A percentile compares a stretch with the other conserved stretches of the same genome.
These are phyloP conservation scores for Cheumatopsyche charites DNA, from an alignment of 1,140 invertebrate genomes.

Conservation along the genomic window DNA sequence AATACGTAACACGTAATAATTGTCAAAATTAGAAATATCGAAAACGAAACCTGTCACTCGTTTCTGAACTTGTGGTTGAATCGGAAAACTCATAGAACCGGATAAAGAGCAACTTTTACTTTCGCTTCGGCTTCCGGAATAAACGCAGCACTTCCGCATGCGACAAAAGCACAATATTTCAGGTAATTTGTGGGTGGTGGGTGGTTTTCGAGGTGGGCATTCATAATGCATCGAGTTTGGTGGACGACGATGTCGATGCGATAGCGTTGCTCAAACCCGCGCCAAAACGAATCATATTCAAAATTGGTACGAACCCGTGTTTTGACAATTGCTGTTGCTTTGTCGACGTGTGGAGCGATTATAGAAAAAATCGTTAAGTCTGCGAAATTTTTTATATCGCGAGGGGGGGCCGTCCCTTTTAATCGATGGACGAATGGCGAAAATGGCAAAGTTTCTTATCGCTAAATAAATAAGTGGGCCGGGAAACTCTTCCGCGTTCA, in stretches of 20 bases:
- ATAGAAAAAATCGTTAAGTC: too few species aligned
- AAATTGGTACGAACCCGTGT: too few species aligned
- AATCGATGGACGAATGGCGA: neutral
- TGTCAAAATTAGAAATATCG: neutral
- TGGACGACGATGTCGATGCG: conserved; percentile 28
- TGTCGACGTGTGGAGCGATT: too few species aligned
- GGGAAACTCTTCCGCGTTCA: neutral
- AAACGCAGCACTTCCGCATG: conserved; percentile 34
- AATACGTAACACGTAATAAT: neutral
- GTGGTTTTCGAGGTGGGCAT: conserved; percentile 22
- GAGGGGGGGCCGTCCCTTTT: neutral
- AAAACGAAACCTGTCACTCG: conserved; percentile 17
- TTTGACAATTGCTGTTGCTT: too few species aligned
- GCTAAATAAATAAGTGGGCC: conserved; percentile 2
- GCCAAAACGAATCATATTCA: too few species aligned
- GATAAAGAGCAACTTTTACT: conserved; percentile 37
- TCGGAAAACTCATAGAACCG: conserved; percentile 16
- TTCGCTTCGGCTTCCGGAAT: conserved; percentile 23
- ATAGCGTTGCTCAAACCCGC: conserved; percentile 3
- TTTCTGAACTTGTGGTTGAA: neutral
- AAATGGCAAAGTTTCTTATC: neutral
- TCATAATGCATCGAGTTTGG: conserved; percentile 43
- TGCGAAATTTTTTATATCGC: neutral
- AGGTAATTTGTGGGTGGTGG: conserved; percentile 36
- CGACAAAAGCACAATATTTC: conserved; percentile 38